phyloP scores from a whole-genome alignment of 2,888 invertebrate species.

The Xanthostigma xanthostigma region DNA sequence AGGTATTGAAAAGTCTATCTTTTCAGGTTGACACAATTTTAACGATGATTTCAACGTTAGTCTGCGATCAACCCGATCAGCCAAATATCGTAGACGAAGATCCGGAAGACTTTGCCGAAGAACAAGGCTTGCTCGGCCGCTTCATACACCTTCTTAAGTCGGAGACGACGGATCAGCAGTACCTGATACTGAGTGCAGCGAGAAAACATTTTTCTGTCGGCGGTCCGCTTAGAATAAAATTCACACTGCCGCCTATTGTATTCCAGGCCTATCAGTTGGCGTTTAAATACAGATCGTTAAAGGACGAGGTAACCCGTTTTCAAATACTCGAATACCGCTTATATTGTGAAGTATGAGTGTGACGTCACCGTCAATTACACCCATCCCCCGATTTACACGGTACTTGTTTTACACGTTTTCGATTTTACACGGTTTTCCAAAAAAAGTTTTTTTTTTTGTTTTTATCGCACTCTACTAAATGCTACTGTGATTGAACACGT shows the following conservation, averaged over 20 bases:
- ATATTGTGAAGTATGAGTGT: no score
- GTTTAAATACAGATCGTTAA: conserved; percentile 61
- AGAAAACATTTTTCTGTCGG: conserved; percentile 84
- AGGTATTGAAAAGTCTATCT: background rate
- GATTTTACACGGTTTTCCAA: no score
- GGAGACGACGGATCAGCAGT: conserved; percentile 70
- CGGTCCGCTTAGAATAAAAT: conserved; percentile 73
- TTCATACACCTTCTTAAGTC: conserved; percentile 73
- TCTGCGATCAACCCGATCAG: conserved; percentile 72
- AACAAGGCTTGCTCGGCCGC: conserved; percentile 73
- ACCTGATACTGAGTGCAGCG: conserved; percentile 76
- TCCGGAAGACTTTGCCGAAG: conserved; percentile 91
- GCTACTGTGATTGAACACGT: no score
- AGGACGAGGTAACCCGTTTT: conserved; percentile 42
- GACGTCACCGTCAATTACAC: no score
- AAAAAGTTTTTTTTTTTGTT: no score
- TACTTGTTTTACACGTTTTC: no score
- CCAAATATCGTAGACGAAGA: conserved; percentile 50
- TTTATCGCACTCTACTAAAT: no score
- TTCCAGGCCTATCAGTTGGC: conserved; percentile 88
- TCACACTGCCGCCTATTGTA: conserved; percentile 85
- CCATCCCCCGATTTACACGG: no score
- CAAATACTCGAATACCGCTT: no score
- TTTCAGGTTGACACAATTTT: conserved; percentile 57
- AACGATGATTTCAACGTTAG: conserved; percentile 67